phyloP scores from a whole-genome alignment of 2,888 invertebrate genomes.

The Synergus itoensis region DNA sequence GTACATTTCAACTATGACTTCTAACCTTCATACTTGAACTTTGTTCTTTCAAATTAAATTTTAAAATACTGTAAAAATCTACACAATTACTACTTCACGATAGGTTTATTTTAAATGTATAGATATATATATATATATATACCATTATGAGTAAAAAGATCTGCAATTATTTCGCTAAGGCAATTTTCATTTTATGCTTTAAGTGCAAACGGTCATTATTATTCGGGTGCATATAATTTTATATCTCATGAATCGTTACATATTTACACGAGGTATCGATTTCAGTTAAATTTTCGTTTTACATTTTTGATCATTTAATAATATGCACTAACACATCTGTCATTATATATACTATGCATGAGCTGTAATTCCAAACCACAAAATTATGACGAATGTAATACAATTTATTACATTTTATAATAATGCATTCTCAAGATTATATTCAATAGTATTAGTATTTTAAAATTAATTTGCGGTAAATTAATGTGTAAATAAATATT shows the following conservation, averaged over 20 bases:
- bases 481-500: neutral
- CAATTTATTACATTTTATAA: neutral
- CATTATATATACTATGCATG: neutral
- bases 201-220: neutral
- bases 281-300: neutral
- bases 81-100: no score
- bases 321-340: neutral
- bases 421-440: neutral
- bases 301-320: neutral
- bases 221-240: neutral
- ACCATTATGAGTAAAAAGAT: neutral
- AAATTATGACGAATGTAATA: neutral
- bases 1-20: no score
- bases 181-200: neutral
- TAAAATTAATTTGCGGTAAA: neutral
- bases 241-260: neutral
- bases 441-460: neutral
- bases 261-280: neutral
- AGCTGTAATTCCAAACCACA: neutral
- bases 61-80: no score
- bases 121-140: no score
- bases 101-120: no score
- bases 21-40: no score
- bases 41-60: no score
- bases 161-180: neutral